These are phyloP conservation scores for Haemorhous mexicanus DNA, from an alignment of 2,113 vertebrate species.

Conservation along the genomic window DNA sequence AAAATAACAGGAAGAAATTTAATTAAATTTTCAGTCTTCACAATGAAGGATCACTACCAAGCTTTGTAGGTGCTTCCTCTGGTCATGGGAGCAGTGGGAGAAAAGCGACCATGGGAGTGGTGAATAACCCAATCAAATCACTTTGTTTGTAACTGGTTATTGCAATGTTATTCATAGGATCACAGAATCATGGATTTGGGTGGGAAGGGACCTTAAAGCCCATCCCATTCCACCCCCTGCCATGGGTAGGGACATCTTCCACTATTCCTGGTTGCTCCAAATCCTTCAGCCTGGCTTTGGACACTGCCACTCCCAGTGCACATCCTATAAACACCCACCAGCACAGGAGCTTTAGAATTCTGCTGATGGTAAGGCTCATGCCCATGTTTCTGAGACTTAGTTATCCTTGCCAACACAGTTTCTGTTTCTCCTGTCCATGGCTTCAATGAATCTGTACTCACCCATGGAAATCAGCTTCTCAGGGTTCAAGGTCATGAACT, in stretches of 20 bases:
- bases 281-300: neutral
- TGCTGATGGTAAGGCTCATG: neutral
- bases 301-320: neutral
- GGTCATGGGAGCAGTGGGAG: neutral
- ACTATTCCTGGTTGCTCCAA: neutral
- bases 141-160: neutral
- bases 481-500: neutral
- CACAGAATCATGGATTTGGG: neutral
- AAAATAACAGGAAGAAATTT: neutral
- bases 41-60: neutral
- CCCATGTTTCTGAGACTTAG: neutral
- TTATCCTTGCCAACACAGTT: neutral
- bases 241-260: neutral
- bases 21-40: neutral
- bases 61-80: neutral
- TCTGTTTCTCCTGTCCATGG: neutral
- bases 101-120: neutral
- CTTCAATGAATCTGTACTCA: neutral
- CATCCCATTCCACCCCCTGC: neutral
- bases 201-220: neutral
- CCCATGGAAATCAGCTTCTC: neutral
- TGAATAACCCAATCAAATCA: neutral
- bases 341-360: neutral
- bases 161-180: neutral
- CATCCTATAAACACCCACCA: neutral